phyloP scores from a whole-genome alignment of 2,888 invertebrate genomes.

The Cremastinae sp. region DNA sequence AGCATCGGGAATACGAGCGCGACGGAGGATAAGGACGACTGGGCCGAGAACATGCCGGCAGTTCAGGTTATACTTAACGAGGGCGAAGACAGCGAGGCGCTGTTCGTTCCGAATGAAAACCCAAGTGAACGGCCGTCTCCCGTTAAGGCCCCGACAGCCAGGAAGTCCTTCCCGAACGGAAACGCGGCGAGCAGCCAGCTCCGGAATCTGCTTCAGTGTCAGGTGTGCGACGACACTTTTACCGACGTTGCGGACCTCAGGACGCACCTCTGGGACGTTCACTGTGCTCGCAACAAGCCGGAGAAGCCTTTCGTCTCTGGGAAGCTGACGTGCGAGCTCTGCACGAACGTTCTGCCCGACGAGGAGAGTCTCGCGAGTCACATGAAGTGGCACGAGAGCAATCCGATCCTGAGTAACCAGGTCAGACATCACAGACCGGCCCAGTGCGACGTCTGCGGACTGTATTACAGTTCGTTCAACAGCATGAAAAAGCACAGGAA shows the following conservation, averaged over 20 bases:
- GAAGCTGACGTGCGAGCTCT: constrained; percentile 79
- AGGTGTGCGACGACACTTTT: constrained; percentile 84
- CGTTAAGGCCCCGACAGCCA: constrained; percentile 71
- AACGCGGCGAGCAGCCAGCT: neutral
- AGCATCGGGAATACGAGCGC: constrained; percentile 52
- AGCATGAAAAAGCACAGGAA: constrained; percentile 84
- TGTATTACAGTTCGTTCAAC: constrained; percentile 84
- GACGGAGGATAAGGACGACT: neutral
- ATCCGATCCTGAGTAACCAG: constrained; percentile 74
- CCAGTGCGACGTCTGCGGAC: constrained; percentile 85
- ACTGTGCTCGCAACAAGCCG: constrained; percentile 81
- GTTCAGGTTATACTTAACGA: neutral
- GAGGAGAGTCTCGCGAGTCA: constrained; percentile 80
- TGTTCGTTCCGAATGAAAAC: constrained; percentile 24
- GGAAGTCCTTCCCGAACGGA: constrained; percentile 63
- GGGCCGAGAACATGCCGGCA: neutral
- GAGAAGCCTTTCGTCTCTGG: constrained; percentile 71
- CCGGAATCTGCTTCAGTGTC: constrained; percentile 81
- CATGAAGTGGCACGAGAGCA: constrained; percentile 81
- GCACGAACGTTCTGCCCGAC: constrained; percentile 81
- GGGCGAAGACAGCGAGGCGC: neutral
- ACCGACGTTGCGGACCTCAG: constrained; percentile 83
- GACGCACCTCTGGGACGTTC: constrained; percentile 83
- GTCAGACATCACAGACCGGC: too few species aligned
- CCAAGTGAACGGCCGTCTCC: neutral